Conservation (phyloP, 2,113 vertebrate genomes). For the Pontoporia blainvillei region DNA sequence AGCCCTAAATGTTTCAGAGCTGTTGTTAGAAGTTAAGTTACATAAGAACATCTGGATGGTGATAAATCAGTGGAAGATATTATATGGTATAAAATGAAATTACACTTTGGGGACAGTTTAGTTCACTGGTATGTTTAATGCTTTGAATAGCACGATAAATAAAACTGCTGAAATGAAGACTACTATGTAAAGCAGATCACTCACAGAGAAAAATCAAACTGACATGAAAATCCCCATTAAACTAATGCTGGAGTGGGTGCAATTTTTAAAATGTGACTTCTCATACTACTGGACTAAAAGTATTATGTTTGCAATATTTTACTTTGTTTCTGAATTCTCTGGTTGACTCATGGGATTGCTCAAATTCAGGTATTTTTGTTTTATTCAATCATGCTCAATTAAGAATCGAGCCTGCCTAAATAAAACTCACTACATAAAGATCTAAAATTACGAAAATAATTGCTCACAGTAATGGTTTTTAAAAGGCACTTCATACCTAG, state of each 20-base stretch:
- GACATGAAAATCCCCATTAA: slow-evolving; percentile 52
- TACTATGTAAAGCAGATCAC: slow-evolving; percentile 49
- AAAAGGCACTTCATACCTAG: slow-evolving; percentile 42
- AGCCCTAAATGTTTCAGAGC: slow-evolving; percentile 51
- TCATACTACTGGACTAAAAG: slow-evolving; percentile 9
- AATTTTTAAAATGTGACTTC: not conserved
- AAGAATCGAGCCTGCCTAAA: slow-evolving; percentile 54
- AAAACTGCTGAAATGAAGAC: slow-evolving; percentile 65
- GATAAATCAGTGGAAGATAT: slow-evolving; percentile 66
- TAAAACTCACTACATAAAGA: slow-evolving; percentile 52
- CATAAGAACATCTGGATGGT: slow-evolving; percentile 63
- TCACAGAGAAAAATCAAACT: slow-evolving; percentile 55
- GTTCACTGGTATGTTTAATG: slow-evolving; percentile 63
- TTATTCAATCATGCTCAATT: slow-evolving; percentile 54
- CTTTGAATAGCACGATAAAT: slow-evolving; percentile 50
- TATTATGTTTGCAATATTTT: slow-evolving; percentile 28
- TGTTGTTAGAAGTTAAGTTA: slow-evolving; percentile 59
- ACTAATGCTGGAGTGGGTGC: not conserved
- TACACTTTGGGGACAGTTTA: slow-evolving; percentile 59
- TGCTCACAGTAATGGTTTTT: slow-evolving; percentile 40
- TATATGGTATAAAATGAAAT: slow-evolving; percentile 70
- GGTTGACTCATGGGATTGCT: slow-evolving; percentile 42
- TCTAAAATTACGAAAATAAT: slow-evolving; percentile 57
- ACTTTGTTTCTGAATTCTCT: slow-evolving; percentile 56
- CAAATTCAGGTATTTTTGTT: slow-evolving; percentile 68